These are phyloP conservation scores for zebrafish (Danio rerio) DNA, from an alignment of 2,113 vertebrate genomes.

Conservation along the genomic window GRCz12tu NC_133178.1:62070501-62071000, in stretches of 20 bases:
- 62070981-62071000: conserved; percentile 69
- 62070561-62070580: conserved; percentile 68
- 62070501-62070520: conserved; percentile 66
- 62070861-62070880: conserved; percentile 36
- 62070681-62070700: conserved; percentile 41
- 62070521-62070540: conserved; percentile 63
- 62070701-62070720: conserved; percentile 27
- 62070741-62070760: conserved; percentile 46
- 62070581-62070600: conserved; percentile 69
- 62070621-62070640: conserved; percentile 62
- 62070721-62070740: conserved; percentile 50
- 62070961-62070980: conserved; percentile 71
- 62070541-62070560: conserved; percentile 70
- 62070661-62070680: conserved; percentile 55
- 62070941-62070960: conserved; percentile 67
- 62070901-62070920: conserved; percentile 44
- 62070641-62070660: conserved; percentile 49
- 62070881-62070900: conserved; percentile 57
- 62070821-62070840: conserved; percentile 46
- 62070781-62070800: conserved; percentile 4
- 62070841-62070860: neutral
- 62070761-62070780: neutral
- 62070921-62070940: conserved; percentile 65
- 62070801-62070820: conserved; percentile 54
- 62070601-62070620: conserved; percentile 66